Conservation (phyloP, 2,888 invertebrate genomes). For the Pollenia amentaria region DNA sequence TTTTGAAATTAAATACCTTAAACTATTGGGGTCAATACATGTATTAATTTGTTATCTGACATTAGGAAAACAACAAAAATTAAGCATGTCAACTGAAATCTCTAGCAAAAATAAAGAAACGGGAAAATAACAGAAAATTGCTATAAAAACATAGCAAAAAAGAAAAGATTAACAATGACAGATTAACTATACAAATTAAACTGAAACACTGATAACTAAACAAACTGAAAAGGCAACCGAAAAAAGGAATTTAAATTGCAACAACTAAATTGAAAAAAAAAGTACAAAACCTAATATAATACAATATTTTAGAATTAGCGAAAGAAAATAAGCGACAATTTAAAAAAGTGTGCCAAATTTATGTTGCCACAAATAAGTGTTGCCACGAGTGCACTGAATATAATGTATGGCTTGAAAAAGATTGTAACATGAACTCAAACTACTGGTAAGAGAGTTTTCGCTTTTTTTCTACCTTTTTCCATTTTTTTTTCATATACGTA, state of each 20-base stretch:
- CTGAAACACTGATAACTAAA: slow-evolving; percentile 34
- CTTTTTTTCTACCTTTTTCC: too few species aligned
- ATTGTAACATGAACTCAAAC: not conserved
- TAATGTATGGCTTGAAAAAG: not conserved
- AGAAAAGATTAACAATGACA: slow-evolving; percentile 70
- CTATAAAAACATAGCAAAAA: slow-evolving; percentile 5
- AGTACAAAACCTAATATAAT: not conserved
- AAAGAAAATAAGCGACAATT: slow-evolving; percentile 5
- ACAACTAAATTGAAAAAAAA: slow-evolving; percentile 55
- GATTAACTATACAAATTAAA: slow-evolving; percentile 70
- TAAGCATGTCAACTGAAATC: slow-evolving; percentile 62
- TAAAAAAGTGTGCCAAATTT: slow-evolving; percentile 68
- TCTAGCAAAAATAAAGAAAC: slow-evolving; percentile 5
- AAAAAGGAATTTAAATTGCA: slow-evolving; percentile 62
- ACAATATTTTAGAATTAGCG: slow-evolving; percentile 14
- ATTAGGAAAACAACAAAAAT: slow-evolving; percentile 36
- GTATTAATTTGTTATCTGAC: slow-evolving; percentile 73
- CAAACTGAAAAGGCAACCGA: not conserved
- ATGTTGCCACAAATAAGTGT: slow-evolving; percentile 13
- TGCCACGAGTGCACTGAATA: too few species aligned
- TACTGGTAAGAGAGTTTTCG: not conserved
- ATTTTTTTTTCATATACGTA: too few species aligned
- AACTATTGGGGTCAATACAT: slow-evolving; percentile 74
- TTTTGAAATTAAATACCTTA: slow-evolving; percentile 58
- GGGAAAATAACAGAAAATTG: slow-evolving; percentile 34